A percentile compares a stretch with the other conserved stretches of the same genome.
These are phyloP conservation scores for Melanotaenia maccullochi DNA, from an alignment of 2,797 vertebrate species.

Conservation along the genomic window DNA sequence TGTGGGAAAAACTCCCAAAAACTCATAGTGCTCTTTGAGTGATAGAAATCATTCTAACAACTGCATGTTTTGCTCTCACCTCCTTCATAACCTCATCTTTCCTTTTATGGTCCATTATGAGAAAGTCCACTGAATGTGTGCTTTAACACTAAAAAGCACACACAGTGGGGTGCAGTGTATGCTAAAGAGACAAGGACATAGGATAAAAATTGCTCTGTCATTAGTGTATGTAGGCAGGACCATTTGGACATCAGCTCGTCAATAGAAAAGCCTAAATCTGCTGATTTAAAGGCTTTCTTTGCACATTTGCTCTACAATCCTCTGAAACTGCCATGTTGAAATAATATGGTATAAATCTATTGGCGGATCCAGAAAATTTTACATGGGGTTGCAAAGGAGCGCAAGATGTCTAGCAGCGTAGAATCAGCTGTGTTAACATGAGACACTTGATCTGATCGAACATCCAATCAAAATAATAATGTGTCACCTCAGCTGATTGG, in stretches of 20 bases:
- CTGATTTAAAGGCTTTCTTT: too few relatives aligned
- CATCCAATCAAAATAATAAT: too few relatives aligned
- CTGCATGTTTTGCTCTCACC: conserved; percentile 14
- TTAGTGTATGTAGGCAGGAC: conserved; percentile 2
- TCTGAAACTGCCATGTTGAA: too few relatives aligned
- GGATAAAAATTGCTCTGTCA: conserved; percentile 17
- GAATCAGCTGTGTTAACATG: too few relatives aligned
- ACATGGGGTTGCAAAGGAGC: too few relatives aligned
- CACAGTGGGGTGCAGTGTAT: conserved; percentile 18
- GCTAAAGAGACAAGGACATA: background rate
- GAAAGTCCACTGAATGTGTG: conserved; percentile 8
- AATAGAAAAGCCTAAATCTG: too few relatives aligned
- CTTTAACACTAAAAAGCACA: conserved; percentile 43
- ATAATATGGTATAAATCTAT: too few relatives aligned
- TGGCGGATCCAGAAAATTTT: too few relatives aligned
- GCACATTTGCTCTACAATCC: too few relatives aligned
- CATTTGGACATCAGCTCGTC: background rate
- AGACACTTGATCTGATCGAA: too few relatives aligned
- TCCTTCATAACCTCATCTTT: conserved; percentile 38
- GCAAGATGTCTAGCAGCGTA: too few relatives aligned
- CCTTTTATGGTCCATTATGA: conserved; percentile 27
- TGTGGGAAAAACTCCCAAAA: background rate
- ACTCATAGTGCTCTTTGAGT: background rate
- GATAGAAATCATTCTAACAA: conserved; percentile 29
- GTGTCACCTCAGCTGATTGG: too few relatives aligned